Conservation (phyloP, 92 coral and sea anemone species). For the Blastomussa wellsi region DNA sequence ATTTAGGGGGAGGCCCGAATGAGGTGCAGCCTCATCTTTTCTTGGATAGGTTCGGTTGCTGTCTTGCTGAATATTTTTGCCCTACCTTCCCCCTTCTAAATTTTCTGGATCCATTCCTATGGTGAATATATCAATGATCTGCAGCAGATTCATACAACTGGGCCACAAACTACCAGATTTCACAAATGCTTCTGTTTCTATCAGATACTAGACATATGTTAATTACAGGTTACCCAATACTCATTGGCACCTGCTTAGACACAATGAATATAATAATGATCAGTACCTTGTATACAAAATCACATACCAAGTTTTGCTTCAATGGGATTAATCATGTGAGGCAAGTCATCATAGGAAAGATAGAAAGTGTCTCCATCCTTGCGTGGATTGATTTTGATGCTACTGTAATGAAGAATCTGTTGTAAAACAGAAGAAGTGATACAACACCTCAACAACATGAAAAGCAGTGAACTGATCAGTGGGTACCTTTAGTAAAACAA, state of each 20-base stretch:
- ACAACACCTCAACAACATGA: background rate
- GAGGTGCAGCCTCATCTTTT: too few species aligned
- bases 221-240: background rate
- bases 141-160: too few species aligned
- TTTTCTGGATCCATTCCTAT: too few species aligned
- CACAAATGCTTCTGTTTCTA: too few species aligned
- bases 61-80: too few species aligned
- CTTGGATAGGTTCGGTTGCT: too few species aligned
- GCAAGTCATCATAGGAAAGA: slow-evolving; percentile 71
- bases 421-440: background rate
- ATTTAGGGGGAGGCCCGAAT: too few species aligned
- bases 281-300: background rate
- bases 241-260: background rate
- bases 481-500: too few species aligned
- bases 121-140: too few species aligned
- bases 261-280: background rate
- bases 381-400: slow-evolving; percentile 66
- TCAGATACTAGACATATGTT: background rate
- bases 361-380: slow-evolving; percentile 54
- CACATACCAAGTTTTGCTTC: slow-evolving; percentile 89
- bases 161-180: too few species aligned
- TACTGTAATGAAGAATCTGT: slow-evolving; percentile 86
- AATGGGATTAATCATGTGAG: slow-evolving; percentile 93
- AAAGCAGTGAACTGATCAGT: background rate
- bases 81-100: too few species aligned